Percentiles rank a stretch among this genome's conserved stretches.
These are phyloP conservation scores for Meganola albula DNA, from an alignment of 2,888 invertebrate species.

Conservation along the genomic window DNA sequence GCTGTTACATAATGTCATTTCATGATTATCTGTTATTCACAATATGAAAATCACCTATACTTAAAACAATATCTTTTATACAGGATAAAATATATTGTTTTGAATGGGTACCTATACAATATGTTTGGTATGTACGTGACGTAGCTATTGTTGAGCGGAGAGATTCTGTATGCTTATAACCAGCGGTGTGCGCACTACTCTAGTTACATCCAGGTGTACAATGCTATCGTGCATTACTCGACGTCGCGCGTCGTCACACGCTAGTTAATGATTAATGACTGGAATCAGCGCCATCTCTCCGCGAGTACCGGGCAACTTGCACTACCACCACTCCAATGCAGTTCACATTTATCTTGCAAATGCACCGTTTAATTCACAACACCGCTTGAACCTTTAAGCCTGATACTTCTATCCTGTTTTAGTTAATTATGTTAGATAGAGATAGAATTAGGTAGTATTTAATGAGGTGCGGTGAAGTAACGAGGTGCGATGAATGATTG, in stretches of 20 bases:
- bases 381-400: constrained; percentile 22
- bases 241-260: constrained; percentile 25
- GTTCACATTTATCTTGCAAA: constrained; percentile 45
- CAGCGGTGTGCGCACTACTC: too few relatives aligned
- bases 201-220: too few relatives aligned
- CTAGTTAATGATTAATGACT: constrained; percentile 47
- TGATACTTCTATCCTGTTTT: constrained; percentile 13
- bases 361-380: constrained; percentile 49
- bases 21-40: too few relatives aligned
- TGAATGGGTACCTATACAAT: too few relatives aligned
- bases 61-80: too few relatives aligned
- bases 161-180: too few relatives aligned
- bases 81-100: too few relatives aligned
- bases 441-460: constrained; percentile 21
- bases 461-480: constrained; percentile 31
- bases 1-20: too few relatives aligned
- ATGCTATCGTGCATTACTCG: constrained; percentile 8
- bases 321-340: constrained; percentile 30
- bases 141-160: too few relatives aligned
- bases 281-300: constrained; percentile 38
- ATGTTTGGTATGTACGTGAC: too few relatives aligned
- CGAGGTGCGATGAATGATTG: constrained; percentile 38
- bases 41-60: too few relatives aligned
- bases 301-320: constrained; percentile 13
- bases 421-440: constrained; percentile 10